These are phyloP conservation scores for Eupithecia pulchellata DNA, from an alignment of 2,888 invertebrate genomes.

Conservation along the genomic window DNA sequence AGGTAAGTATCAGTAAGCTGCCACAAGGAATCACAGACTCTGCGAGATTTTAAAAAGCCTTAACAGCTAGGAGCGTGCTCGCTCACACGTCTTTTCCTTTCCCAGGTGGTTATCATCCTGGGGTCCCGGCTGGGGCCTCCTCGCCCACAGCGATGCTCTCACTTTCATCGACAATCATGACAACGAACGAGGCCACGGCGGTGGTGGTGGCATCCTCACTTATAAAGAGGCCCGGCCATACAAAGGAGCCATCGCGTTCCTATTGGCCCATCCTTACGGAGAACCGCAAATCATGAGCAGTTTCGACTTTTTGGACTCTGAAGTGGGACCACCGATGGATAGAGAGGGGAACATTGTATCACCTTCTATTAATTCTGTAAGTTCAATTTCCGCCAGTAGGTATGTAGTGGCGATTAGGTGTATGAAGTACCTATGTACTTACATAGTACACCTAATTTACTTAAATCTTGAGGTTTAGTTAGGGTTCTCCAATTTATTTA, in stretches of 20 bases:
- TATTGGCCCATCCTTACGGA: conserved; percentile 93
- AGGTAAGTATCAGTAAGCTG: conserved; percentile 32
- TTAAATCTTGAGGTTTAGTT: not conserved
- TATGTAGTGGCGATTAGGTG: too few relatives aligned
- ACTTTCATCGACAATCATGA: conserved; percentile 94
- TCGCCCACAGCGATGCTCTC: conserved; percentile 83
- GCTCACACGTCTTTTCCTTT: not conserved
- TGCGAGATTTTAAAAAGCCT: not conserved
- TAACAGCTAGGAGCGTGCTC: not conserved
- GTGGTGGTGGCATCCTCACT: conserved; percentile 84
- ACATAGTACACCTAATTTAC: too few relatives aligned
- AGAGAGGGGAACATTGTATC: conserved; percentile 85
- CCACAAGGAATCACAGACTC: not conserved
- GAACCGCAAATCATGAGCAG: conserved; percentile 94
- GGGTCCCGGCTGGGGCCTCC: conserved; percentile 88
- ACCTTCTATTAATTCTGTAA: conserved; percentile 86
- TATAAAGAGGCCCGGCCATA: conserved; percentile 88
- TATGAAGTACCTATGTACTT: too few relatives aligned
- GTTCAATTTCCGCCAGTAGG: conserved; percentile 35
- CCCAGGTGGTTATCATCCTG: conserved; percentile 85
- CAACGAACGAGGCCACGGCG: conserved; percentile 89
- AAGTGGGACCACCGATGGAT: conserved; percentile 89
- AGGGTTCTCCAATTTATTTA: too few relatives aligned
- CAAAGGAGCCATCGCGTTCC: conserved; percentile 92
- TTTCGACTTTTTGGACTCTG: conserved; percentile 87